These are phyloP conservation scores for Temnopleurus reevesii DNA, from an alignment of 53 echinoderm and acorn worm genomes.

Conservation along the genomic window DNA sequence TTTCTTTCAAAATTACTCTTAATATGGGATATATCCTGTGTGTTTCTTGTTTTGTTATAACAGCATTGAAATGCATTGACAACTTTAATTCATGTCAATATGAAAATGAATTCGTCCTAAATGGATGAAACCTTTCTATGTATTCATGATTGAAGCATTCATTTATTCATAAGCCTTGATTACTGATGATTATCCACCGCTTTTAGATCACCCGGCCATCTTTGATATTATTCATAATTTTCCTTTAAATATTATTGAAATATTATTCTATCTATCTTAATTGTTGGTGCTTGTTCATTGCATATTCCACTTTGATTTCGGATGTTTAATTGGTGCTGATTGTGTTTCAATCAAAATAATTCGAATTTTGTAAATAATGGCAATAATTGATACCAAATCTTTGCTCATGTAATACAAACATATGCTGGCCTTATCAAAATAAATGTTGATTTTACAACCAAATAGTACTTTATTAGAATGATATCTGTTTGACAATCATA, in stretches of 20 bases:
- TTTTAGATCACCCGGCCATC: neutral
- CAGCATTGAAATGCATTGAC: too few species aligned
- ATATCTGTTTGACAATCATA: neutral
- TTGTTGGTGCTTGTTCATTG: neutral
- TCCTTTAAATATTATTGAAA: neutral
- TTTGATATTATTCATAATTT: neutral
- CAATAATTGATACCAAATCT: neutral
- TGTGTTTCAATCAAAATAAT: neutral
- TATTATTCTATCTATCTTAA: neutral
- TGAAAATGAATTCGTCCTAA: too few species aligned
- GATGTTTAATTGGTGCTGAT: slow-evolving; percentile 10
- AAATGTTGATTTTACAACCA: neutral
- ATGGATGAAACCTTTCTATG: neutral
- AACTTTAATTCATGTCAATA: too few species aligned
- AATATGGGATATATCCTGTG: too few species aligned
- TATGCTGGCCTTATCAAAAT: slow-evolving; percentile 8
- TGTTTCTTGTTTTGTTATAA: too few species aligned
- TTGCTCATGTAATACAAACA: neutral
- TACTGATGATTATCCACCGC: neutral
- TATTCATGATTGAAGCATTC: neutral
- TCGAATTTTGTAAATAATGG: neutral
- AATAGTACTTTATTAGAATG: neutral
- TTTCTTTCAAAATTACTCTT: too few species aligned
- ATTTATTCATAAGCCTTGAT: neutral
- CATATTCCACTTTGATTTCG: neutral